Conservation (phyloP, 64 coral and sea anemone species). For the Dendrophyllia cribrosa region DNA sequence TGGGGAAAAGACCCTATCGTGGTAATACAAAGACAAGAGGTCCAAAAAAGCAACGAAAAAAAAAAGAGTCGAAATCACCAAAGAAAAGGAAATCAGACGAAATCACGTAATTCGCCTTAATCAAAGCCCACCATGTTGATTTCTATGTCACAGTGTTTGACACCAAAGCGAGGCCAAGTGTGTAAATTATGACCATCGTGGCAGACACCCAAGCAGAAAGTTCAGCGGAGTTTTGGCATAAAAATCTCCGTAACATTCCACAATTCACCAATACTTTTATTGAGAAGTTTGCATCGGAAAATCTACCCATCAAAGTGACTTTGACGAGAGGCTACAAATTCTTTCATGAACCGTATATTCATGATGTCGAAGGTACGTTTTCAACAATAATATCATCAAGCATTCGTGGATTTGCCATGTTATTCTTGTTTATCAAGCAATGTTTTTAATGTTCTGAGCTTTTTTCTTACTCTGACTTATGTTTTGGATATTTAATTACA, state of each 20-base stretch:
- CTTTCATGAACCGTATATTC: slow-evolving; percentile 47
- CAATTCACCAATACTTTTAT: slow-evolving; percentile 57
- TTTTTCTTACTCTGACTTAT: not conserved
- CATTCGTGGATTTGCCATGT: not conserved
- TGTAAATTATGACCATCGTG: slow-evolving; percentile 15
- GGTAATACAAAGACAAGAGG: not conserved
- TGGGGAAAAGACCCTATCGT: not conserved
- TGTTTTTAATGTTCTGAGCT: slow-evolving; percentile 2
- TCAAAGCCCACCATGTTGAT: slow-evolving; percentile 50
- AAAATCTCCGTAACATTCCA: slow-evolving; percentile 54
- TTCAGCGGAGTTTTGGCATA: slow-evolving; percentile 63
- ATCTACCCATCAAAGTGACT: slow-evolving; percentile 53
- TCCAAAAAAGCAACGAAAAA: not conserved
- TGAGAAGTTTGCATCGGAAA: slow-evolving; percentile 39
- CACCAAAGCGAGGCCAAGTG: slow-evolving; percentile 21
- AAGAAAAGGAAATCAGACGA: not conserved
- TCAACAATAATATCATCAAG: not conserved
- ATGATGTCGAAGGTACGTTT: slow-evolving; percentile 52
- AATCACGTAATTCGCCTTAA: slow-evolving; percentile 56
- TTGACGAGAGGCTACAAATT: slow-evolving; percentile 67
- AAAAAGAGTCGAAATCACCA: not conserved
- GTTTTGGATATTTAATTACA: not conserved
- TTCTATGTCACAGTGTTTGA: slow-evolving; percentile 19
- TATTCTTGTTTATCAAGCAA: not conserved
- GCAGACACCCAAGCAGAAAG: not conserved